Base-by-base conservation (phyloP, 2,797 vertebrate genomes). In the Platalea minor region DNA sequence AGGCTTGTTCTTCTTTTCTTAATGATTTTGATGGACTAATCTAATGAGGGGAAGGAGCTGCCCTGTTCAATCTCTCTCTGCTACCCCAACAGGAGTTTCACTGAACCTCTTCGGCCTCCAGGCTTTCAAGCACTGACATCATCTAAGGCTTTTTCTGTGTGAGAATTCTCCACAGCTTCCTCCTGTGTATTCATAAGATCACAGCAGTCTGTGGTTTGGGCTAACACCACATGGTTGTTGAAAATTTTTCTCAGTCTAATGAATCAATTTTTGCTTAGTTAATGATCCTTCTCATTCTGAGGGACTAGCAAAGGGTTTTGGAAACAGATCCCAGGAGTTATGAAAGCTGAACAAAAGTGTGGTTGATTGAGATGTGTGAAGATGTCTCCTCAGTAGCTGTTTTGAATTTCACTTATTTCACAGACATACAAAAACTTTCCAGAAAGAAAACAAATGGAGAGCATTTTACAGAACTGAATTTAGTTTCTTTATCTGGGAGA, bases 201-300 rank as follows among this genome's bases (percentile, higher is more conserved):
- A 87, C 75, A 96, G 88, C 77, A 83, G 84, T 53, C 85, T 61
- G 72, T 72, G 54, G 64, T 68, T 88, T 91, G 80, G 78, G 57
- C 81, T 91, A 92, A 80, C 18, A 94, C 63, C 83, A 89, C 43
- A 24, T 19, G 89, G 68, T 35, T 73, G n/a, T 41, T 75, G 84
- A 91, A 91, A 70, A 33, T 50, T 92, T 82, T 95, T 89, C 72
- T 95, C 86, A 57, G 75, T 13, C 10, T 73, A 89, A 68, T 92
- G 69, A 89, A 91, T 83, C 60, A 91, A 85, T 92, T 94, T 92
- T 94, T 93, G 35, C 84, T 88, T 91, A 93, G 84, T 61, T 95
- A 96, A 94, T 83, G 61, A 91, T 79, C 46, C 61, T 91, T 91
- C 83, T 91, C 65, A 50, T 86, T 94, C 51, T 67, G 63, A 91